These are phyloP conservation scores for Aleiodes leptofemur DNA, from an alignment of 2,888 invertebrate species.

Conservation along the genomic window DNA sequence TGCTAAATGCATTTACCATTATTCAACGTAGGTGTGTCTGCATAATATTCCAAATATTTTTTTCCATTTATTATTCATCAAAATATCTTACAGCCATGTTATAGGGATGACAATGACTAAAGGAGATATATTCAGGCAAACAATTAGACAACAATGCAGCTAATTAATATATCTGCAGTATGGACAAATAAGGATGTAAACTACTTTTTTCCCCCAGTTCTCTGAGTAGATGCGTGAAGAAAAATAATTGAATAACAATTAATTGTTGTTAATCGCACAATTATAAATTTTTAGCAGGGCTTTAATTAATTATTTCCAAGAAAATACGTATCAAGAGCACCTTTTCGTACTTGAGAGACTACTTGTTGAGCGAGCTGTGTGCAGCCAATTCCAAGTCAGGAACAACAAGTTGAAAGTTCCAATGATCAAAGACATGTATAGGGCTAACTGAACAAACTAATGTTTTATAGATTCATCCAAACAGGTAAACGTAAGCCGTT, in stretches of 20 bases:
- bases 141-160: too few species aligned
- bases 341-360: conserved; percentile 7
- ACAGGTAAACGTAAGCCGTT: conserved; percentile 53
- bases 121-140: too few species aligned
- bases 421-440: conserved; percentile 29
- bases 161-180: too few species aligned
- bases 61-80: background rate
- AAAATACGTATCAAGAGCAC: conserved; percentile 17
- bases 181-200: too few species aligned
- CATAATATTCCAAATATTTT: conserved; percentile 28
- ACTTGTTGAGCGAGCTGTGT: conserved; percentile 13
- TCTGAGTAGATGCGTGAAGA: too few species aligned
- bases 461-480: conserved; percentile 67
- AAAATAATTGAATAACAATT: background rate
- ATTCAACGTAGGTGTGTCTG: conserved; percentile 61
- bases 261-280: conserved; percentile 17
- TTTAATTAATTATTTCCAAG: conserved; percentile 23
- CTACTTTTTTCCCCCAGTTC: too few species aligned
- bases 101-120: too few species aligned
- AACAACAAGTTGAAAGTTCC: conserved; percentile 22
- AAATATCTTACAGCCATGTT: too few species aligned
- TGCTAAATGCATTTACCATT: conserved; percentile 72
- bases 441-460: conserved; percentile 44
- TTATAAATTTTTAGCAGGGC: conserved; percentile 18
- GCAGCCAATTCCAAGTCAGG: conserved; percentile 1